Percentiles rank a stretch among this genome's conserved stretches.
phyloP scores from a whole-genome alignment of 2,888 invertebrate genomes.

The Anthrax anthrax region DNA sequence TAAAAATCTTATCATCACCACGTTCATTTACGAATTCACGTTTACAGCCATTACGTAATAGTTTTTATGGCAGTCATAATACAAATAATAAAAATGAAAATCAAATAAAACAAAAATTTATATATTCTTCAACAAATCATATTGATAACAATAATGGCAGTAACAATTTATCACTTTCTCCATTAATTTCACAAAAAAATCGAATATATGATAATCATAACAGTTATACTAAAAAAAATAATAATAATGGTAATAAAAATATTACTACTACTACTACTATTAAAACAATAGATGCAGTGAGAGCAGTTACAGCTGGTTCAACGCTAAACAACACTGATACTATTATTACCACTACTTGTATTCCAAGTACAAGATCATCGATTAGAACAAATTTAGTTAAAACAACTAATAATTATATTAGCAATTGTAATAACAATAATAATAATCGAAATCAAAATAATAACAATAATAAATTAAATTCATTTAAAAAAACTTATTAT shows the following conservation, averaged over 20 bases:
- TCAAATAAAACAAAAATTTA: no score
- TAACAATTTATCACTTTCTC: slow-evolving; percentile 10
- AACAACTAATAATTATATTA: neutral
- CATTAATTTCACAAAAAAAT: slow-evolving; percentile 16
- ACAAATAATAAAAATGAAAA: no score
- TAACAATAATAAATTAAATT: neutral
- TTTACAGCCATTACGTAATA: slow-evolving; percentile 28
- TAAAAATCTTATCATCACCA: no score
- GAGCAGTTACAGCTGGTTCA: slow-evolving; percentile 2
- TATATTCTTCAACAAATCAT: no score
- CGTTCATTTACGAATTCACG: slow-evolving; percentile 18
- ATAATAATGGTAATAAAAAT: no score
- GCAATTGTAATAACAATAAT: neutral
- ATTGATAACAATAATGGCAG: slow-evolving; percentile 5
- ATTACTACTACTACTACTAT: no score
- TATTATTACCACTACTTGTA: neutral
- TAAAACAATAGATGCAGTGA: neutral
- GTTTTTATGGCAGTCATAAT: slow-evolving; percentile 1
- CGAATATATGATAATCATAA: slow-evolving; percentile 14
- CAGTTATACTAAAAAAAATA: neutral
- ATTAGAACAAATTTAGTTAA: neutral
- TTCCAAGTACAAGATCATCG: neutral
- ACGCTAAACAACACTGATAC: neutral
- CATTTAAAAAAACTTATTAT: neutral
- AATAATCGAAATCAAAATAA: neutral